Conservation (phyloP, 53 echinoderm and acorn worm species). For the Stichopus horrens region DNA sequence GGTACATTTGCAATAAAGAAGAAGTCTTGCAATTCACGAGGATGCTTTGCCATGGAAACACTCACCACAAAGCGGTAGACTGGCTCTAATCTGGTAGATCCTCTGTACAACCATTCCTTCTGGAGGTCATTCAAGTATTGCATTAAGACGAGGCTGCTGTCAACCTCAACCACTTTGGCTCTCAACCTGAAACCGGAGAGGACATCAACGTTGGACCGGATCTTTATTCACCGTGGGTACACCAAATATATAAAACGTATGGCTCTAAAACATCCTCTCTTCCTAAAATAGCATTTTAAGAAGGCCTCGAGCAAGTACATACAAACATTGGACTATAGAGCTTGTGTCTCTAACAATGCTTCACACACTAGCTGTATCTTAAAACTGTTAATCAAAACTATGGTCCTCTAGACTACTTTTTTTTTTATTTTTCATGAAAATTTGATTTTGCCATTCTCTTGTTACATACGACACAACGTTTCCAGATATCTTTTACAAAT, state of each 20-base stretch:
- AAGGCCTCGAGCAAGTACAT: too few species aligned
- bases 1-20: not conserved
- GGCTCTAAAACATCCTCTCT: not conserved
- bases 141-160: conserved; percentile 86
- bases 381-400: too few species aligned
- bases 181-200: conserved; percentile 69
- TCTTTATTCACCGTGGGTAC: too few species aligned
- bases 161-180: conserved; percentile 78
- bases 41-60: not conserved
- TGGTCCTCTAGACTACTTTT: too few species aligned
- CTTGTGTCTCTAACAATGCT: too few species aligned
- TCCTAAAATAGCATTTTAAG: too few species aligned
- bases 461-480: too few species aligned
- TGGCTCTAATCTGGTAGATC: conserved; percentile 86
- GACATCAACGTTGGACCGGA: not conserved
- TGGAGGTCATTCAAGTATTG: conserved; percentile 63
- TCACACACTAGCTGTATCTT: too few species aligned
- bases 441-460: too few species aligned
- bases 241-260: not conserved
- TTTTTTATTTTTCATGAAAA: too few species aligned
- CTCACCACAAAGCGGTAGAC: conserved; percentile 55
- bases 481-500: too few species aligned
- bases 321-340: too few species aligned
- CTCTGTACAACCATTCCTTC: conserved; percentile 91
- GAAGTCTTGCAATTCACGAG: not conserved